phyloP scores from a whole-genome alignment of 2,888 invertebrate species.

The Thyatira batis region DNA sequence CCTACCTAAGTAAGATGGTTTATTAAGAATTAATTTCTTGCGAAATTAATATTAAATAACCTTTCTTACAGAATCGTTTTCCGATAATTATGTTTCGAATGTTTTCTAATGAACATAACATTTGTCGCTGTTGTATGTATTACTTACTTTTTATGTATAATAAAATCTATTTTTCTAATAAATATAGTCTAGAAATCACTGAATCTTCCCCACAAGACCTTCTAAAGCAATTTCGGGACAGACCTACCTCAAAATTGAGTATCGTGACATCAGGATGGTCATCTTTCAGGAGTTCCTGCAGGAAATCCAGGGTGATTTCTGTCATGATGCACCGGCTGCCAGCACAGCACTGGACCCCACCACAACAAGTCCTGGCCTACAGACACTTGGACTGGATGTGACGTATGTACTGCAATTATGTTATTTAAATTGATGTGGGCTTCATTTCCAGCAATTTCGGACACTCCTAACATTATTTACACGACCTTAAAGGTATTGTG shows the following conservation, averaged over 20 bases:
- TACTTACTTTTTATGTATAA: too few relatives aligned
- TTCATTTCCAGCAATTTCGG: not conserved
- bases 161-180: too few relatives aligned
- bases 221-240: not conserved
- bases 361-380: slow-evolving; percentile 6
- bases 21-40: too few relatives aligned
- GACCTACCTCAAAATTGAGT: slow-evolving; percentile 76
- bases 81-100: too few relatives aligned
- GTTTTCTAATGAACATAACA: too few relatives aligned
- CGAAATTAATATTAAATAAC: too few relatives aligned
- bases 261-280: slow-evolving; percentile 82
- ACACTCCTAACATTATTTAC: not conserved
- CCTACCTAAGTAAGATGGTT: too few relatives aligned
- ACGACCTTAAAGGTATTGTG: too few relatives aligned
- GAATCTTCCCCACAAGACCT: too few relatives aligned
- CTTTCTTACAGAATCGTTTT: too few relatives aligned
- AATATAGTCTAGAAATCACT: too few relatives aligned
- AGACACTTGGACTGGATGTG: slow-evolving; percentile 6
- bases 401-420: not conserved
- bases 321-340: slow-evolving; percentile 46
- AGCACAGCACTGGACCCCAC: slow-evolving; percentile 6
- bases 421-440: not conserved
- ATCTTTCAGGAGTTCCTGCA: slow-evolving; percentile 78
- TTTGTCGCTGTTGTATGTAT: too few relatives aligned
- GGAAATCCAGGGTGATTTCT: slow-evolving; percentile 77